Conservation (phyloP, 2,888 invertebrate species). For the Oscheius sp. region DNA sequence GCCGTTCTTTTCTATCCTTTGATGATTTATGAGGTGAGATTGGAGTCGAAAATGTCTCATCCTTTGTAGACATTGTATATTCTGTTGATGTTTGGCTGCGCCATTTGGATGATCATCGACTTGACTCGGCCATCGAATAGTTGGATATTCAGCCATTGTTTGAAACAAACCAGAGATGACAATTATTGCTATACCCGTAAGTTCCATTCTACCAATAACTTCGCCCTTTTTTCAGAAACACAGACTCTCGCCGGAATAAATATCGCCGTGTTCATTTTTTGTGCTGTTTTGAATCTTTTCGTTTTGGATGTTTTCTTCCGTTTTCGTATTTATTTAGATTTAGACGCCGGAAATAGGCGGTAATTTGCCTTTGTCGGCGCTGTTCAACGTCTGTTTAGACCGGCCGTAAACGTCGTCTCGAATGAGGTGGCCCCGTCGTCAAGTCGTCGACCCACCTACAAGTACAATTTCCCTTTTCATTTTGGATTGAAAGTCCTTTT, state of each 20-base stretch:
- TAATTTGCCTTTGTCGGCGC: background rate
- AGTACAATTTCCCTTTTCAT: background rate
- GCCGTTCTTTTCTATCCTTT: constrained; percentile 21
- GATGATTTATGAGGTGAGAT: constrained; percentile 21
- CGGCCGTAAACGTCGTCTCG: constrained; percentile 20
- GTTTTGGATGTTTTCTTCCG: constrained; percentile 27
- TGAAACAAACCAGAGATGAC: too few relatives aligned
- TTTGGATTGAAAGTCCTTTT: background rate
- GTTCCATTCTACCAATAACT: too few relatives aligned
- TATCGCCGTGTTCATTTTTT: constrained; percentile 11
- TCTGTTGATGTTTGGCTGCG: constrained; percentile 4
- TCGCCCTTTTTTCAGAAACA: constrained; percentile 17
- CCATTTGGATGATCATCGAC: constrained; percentile 21
- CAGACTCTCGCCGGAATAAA: constrained; percentile 13
- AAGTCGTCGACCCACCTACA: background rate
- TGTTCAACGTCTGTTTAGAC: constrained; percentile 4
- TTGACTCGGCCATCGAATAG: background rate
- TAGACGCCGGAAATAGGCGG: constrained; percentile 10
- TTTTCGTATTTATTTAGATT: constrained; percentile 17
- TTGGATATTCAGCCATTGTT: background rate
- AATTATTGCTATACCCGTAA: background rate
- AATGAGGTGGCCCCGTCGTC: background rate
- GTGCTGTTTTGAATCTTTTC: constrained; percentile 10
- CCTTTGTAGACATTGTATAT: constrained; percentile 9
- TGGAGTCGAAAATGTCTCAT: background rate